Conservation (phyloP, 1,140 invertebrate species). For the Akabosia matsudoensis region DNA sequence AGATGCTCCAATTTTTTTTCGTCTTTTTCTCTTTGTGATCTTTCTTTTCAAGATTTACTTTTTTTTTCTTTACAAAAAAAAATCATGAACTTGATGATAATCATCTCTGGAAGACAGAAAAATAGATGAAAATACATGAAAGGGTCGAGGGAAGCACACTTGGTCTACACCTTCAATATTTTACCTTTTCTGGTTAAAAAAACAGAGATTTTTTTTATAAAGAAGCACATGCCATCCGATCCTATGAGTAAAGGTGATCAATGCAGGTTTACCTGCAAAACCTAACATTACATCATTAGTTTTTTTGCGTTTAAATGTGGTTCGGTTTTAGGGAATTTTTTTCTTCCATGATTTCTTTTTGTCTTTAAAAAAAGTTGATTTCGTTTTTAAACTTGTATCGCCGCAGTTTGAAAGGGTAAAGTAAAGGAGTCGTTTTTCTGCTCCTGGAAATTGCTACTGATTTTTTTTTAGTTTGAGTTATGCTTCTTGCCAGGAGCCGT, state of each 20-base stretch:
- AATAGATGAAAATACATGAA: neutral
- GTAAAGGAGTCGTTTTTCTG: neutral
- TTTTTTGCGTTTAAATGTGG: neutral
- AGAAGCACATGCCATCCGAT: neutral
- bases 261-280: neutral
- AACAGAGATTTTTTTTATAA: neutral
- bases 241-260: neutral
- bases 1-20: slow-evolving; percentile 11
- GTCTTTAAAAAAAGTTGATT: no score
- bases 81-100: slow-evolving; percentile 10
- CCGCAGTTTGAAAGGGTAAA: neutral
- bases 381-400: no score
- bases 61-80: no score
- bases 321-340: no score
- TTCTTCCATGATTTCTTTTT: no score
- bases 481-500: neutral
- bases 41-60: neutral
- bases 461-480: neutral
- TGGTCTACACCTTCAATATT: neutral
- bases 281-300: neutral
- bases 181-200: neutral
- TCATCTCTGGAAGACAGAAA: neutral
- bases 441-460: neutral
- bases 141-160: neutral
- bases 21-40: neutral